A percentile compares a stretch with the other conserved stretches of the same genome.
Evolutionary conservation across 2,888 invertebrate species (phyloP).

Genomic region (Epicampocera succincta): DNA sequence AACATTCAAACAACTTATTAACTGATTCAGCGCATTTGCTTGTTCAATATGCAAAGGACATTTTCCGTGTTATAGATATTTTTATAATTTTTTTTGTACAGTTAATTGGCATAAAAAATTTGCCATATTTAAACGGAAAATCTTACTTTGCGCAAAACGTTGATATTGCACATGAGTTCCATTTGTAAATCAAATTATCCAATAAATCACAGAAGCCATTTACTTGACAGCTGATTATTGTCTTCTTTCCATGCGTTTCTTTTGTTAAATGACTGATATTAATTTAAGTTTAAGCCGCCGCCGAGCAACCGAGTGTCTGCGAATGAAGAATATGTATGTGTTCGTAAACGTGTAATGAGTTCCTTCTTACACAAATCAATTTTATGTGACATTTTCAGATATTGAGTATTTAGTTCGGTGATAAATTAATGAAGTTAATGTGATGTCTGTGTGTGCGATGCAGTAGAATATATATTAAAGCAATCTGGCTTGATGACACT

Average conservation of each 20-base stretch:
- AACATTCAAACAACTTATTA: no score
- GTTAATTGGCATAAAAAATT: no score
- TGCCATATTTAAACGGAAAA: no score
- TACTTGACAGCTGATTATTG: constrained; percentile 60
- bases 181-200: no score
- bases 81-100: no score
- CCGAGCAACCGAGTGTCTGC: not conserved
- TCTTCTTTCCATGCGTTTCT: constrained; percentile 10
- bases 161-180: no score
- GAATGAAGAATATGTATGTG: constrained; percentile 20
- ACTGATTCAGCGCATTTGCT: no score
- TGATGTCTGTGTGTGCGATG: constrained; percentile 34
- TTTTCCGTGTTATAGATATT: no score
- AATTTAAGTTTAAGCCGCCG: not conserved
- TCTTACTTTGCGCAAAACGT: no score
- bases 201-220: constrained; percentile 6
- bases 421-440: constrained; percentile 67
- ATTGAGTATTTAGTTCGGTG: constrained; percentile 60
- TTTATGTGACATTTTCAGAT: constrained; percentile 68
- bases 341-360: no score
- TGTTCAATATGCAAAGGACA: no score
- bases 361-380: constrained; percentile 55
- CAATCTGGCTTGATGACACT: constrained; percentile 12
- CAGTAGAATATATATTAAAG: constrained; percentile 35
- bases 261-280: not conserved